Evolutionary conservation across 1,140 invertebrate genomes (phyloP).

Genomic region (Reticulitermes speratus): DNA sequence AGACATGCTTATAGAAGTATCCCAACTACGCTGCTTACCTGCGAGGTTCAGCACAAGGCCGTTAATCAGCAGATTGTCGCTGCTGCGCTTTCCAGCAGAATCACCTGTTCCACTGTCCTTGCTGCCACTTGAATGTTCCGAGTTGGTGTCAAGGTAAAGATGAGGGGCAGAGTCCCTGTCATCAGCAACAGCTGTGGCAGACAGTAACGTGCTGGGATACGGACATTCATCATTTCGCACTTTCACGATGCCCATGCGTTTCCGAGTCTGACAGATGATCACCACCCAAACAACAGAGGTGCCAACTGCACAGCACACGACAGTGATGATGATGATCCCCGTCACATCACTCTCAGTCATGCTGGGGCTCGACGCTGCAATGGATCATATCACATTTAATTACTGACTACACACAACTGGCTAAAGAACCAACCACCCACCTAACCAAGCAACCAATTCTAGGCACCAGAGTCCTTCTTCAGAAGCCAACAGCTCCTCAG

Average conservation of each 20-base stretch:
- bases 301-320: conserved; percentile 84
- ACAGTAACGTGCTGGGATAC: conserved; percentile 43
- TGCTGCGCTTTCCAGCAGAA: conserved; percentile 62
- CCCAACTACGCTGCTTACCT: neutral
- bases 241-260: conserved; percentile 48
- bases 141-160: conserved; percentile 46
- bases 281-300: conserved; percentile 91
- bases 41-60: conserved; percentile 1
- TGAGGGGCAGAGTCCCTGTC: conserved; percentile 45
- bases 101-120: conserved; percentile 65
- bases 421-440: neutral
- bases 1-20: too few relatives aligned
- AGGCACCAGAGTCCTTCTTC: too few relatives aligned
- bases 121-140: conserved; percentile 52
- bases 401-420: neutral
- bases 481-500: too few relatives aligned
- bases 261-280: conserved; percentile 84
- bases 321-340: conserved; percentile 83
- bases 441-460: neutral
- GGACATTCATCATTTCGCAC: conserved; percentile 35
- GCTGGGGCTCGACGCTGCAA: conserved; percentile 45
- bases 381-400: neutral
- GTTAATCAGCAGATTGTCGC: conserved; percentile 48
- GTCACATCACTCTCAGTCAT: conserved; percentile 68
- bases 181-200: conserved; percentile 45